phyloP scores from a whole-genome alignment of 2,888 invertebrate species.

The Sialis lutaria region DNA sequence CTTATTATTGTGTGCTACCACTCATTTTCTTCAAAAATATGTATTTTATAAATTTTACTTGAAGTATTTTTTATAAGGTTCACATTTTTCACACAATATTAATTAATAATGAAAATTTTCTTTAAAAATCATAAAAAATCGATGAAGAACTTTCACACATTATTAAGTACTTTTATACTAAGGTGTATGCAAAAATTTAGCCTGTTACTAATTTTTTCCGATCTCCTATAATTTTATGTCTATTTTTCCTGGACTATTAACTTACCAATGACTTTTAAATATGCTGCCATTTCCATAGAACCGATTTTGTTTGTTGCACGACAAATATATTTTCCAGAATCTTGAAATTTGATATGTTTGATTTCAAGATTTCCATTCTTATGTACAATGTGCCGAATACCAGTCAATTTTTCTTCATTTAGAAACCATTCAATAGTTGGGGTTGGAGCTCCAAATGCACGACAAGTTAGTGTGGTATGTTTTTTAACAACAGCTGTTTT shows the following conservation, averaged over 20 bases:
- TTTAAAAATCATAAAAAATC: too few relatives aligned
- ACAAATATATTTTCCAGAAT: conserved; percentile 86
- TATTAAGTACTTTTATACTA: too few relatives aligned
- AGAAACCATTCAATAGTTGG: conserved; percentile 86
- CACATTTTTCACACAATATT: too few relatives aligned
- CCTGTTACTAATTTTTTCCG: too few relatives aligned
- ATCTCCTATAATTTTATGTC: conserved; percentile 71
- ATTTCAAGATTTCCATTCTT: conserved; percentile 70
- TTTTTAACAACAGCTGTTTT: conserved; percentile 71
- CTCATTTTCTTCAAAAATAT: too few relatives aligned
- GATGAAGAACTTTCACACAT: too few relatives aligned
- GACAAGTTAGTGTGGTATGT: conserved; percentile 66
- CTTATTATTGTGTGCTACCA: too few relatives aligned
- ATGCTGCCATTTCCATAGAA: conserved; percentile 59
- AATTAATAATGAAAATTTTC: too few relatives aligned
- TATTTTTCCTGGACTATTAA: too few relatives aligned
- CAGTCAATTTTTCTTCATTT: conserved; percentile 69
- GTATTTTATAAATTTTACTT: too few relatives aligned
- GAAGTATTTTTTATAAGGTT: too few relatives aligned
- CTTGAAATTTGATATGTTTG: conserved; percentile 63
- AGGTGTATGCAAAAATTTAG: too few relatives aligned
- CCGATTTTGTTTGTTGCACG: conserved; percentile 87
- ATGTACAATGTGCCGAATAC: conserved; percentile 69
- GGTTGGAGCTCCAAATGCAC: conserved; percentile 90
- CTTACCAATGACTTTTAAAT: conserved; percentile 68